Base-by-base conservation (phyloP, 1,140 invertebrate species). In the Pinna nobilis region DNA sequence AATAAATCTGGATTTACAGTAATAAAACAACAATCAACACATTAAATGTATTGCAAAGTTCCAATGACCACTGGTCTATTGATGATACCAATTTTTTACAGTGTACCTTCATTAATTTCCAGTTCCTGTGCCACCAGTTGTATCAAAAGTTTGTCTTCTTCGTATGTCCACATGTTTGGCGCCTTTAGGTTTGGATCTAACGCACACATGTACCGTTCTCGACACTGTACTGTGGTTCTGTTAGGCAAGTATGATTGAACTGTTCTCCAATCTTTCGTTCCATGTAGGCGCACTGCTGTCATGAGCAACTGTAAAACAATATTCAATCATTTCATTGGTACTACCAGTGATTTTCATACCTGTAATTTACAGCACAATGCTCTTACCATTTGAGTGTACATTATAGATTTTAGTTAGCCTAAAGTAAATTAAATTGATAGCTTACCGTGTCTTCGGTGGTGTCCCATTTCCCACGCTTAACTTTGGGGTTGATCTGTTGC, bases 361-460 rank as follows among this genome's bases (percentile, higher is more conserved):
- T 44, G 39, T 3, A 57, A 28, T 32, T 28, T 15, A 41, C 4
- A n/a, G 4, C 20, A 20, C 7, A 13, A 28, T 61, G 53, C 35
- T 7, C 15, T 4, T 5, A 37, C 25, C 28, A 70, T 15, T n/a
- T 44, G 30, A n/a, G 25, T 41, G 49, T 41, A 35, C 59, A 35
- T 47, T 15, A 59, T 11, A 50, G 15, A 33, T 32, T 3, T 33
- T 6, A 20, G n/a, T 44, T 44, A 11, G 9, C 39, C n/a, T 11
- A 69, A 20, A 69, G 64, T 66, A 30, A 30, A 7, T 39, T 13
- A 11, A 44, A 3, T 44, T 15, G 7, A 37, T 25, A 30, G 41
- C 83, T 67, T 66, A 88, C 86, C 11, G 66, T 65, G 80, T 89
- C 87, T 68, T 89, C 88, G 28, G 81, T 76, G 23, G 76, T 65